Conservation (phyloP, 1,140 invertebrate species). For the Condylostylus longicornis region DNA sequence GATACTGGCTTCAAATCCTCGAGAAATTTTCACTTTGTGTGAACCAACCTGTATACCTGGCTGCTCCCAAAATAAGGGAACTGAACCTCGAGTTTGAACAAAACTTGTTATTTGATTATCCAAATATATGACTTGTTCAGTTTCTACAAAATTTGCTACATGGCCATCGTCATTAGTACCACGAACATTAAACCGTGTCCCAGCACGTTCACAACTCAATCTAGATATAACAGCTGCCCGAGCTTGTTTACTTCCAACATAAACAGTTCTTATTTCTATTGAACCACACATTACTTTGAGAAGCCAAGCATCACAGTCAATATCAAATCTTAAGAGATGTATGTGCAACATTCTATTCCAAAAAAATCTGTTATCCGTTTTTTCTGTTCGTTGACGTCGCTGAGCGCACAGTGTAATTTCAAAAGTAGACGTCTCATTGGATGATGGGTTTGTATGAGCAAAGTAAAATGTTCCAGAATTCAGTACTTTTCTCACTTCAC, state of each 20-base stretch:
- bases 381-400: slow-evolving; percentile 54
- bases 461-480: slow-evolving; percentile 97
- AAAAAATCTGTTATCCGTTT: slow-evolving; percentile 90
- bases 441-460: slow-evolving; percentile 44
- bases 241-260: slow-evolving; percentile 83
- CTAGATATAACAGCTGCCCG: slow-evolving; percentile 87
- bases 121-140: slow-evolving; percentile 88
- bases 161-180: slow-evolving; percentile 98
- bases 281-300: slow-evolving; percentile 90
- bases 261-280: slow-evolving; percentile 89
- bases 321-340: slow-evolving; percentile 76
- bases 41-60: slow-evolving; percentile 98
- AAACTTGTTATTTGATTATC: slow-evolving; percentile 75
- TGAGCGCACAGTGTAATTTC: slow-evolving; percentile 91
- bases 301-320: slow-evolving; percentile 77
- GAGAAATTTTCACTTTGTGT: slow-evolving; percentile 93
- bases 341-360: slow-evolving; percentile 93
- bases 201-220: slow-evolving; percentile 90
- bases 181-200: slow-evolving; percentile 92
- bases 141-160: slow-evolving; percentile 99
- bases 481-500: slow-evolving; percentile 71
- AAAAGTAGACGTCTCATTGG: slow-evolving; percentile 38
- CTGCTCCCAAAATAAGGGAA: slow-evolving; percentile 98
- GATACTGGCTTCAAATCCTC: slow-evolving; percentile 82
- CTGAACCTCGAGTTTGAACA: slow-evolving; percentile 84